Base-by-base conservation (phyloP, 2,888 invertebrate genomes). In the Resseliella maxima region DNA sequence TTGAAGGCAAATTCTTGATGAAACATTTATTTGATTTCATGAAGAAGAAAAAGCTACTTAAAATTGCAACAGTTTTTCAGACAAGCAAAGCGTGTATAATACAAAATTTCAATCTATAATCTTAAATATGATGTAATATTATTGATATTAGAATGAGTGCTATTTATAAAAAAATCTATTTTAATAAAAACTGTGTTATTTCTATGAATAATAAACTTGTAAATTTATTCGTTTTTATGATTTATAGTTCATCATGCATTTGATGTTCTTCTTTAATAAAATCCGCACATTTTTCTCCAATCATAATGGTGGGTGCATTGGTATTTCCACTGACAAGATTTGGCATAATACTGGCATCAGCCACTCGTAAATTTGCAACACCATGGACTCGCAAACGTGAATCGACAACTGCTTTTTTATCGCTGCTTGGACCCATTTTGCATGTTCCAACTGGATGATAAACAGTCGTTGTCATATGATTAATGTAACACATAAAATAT, bases 401-500 rank as follows among this genome's bases (percentile, higher is more conserved):
- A 88, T 92, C 92, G 0, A 94, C 93, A 0, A 94, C 94, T 0
- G 93, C 90, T 92, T 90, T 83, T 91, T 92, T 8, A 91, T 91
- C 87, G 0, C 88, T 88, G 0, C 89, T 88, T 0, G 90, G 90
- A 0, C 94, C 95, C 94, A 95, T 95, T 90, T 93, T 94, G 86
- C 93, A 93, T 0, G 94, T 95, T 85, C 95, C 94, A 0, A 93
- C 93, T 0, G 94, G 94, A 89, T 96, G 95, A 90, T 94, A 95
- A 41, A 93, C 89, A 0, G 93, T 92, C 0, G 92, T 90, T 8
- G 92, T 92, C 89, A 93, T 91, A 87, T 93, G 91, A 31, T 91
- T 90, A 10, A 93, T 91, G 54, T 93, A 92, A 88, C 94, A 94
- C 87, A 90, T 90, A 93, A 93, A 93, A 89, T 93, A 94, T 0